Conservation (phyloP, 2,888 invertebrate genomes). For the Macrosoma leucophasiata region DNA sequence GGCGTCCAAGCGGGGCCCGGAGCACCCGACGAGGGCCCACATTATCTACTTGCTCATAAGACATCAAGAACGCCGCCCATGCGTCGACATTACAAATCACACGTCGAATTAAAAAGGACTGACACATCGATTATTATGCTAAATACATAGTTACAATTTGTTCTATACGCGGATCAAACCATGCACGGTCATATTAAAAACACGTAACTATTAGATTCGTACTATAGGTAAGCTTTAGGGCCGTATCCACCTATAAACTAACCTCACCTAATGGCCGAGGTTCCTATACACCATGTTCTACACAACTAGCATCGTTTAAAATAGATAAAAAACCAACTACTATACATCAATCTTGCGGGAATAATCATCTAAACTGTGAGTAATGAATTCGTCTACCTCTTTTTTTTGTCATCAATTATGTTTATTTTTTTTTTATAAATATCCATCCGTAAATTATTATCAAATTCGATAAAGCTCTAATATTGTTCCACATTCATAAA, state of each 20-base stretch:
- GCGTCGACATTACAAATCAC: too few relatives aligned
- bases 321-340: constrained; percentile 59
- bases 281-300: constrained; percentile 36
- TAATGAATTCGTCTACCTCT: constrained; percentile 41
- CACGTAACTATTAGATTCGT: constrained; percentile 57
- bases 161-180: constrained; percentile 55
- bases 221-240: constrained; percentile 66
- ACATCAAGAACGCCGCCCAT: constrained; percentile 32
- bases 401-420: constrained; percentile 36
- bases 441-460: constrained; percentile 72
- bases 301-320: constrained; percentile 70
- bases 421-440: constrained; percentile 51
- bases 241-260: constrained; percentile 49
- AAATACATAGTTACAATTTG: constrained; percentile 47
- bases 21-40: constrained; percentile 28
- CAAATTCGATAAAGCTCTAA: constrained; percentile 76
- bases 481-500: constrained; percentile 72
- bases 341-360: constrained; percentile 55
- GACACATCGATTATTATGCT: constrained; percentile 46
- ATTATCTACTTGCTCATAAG: constrained; percentile 31
- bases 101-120: constrained; percentile 34
- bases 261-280: constrained; percentile 45
- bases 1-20: constrained; percentile 30
- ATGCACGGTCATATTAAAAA: constrained; percentile 45
- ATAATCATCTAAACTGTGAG: constrained; percentile 61